A percentile compares a stretch with the other conserved stretches of the same genome.
These are phyloP conservation scores for Budorcas taxicolor DNA, from an alignment of 2,113 vertebrate species.

Conservation along the genomic window DNA sequence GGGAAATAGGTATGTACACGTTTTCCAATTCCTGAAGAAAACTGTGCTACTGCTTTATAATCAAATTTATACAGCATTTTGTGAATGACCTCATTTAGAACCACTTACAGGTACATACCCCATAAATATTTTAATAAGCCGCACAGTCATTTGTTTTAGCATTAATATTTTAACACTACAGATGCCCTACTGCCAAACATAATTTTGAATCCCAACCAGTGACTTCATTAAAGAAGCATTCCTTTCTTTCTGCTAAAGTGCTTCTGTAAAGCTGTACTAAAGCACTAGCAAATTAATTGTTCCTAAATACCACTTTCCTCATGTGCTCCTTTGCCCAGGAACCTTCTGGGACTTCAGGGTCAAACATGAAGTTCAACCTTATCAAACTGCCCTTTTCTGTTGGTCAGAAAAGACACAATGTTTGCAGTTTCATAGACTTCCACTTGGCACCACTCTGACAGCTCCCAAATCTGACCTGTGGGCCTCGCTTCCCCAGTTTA, in stretches of 20 bases:
- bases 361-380: background rate
- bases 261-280: background rate
- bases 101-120: background rate
- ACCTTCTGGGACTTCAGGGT: background rate
- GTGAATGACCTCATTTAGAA: conserved; percentile 14
- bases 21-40: background rate
- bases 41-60: background rate
- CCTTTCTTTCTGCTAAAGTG: background rate
- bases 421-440: background rate
- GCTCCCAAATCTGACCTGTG: background rate
- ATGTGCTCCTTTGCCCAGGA: background rate
- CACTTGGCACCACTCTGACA: background rate
- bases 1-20: background rate
- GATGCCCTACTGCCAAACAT: background rate
- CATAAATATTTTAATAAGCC: conserved; percentile 34
- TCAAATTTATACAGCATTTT: background rate
- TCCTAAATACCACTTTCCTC: background rate
- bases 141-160: conserved; percentile 17
- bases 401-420: background rate
- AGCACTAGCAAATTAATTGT: background rate
- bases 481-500: background rate
- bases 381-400: background rate
- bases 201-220: background rate
- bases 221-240: background rate
- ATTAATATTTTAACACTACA: conserved; percentile 46